Base-by-base conservation (phyloP, 2,797 vertebrate species). In the Serranus cabrilla region DNA sequence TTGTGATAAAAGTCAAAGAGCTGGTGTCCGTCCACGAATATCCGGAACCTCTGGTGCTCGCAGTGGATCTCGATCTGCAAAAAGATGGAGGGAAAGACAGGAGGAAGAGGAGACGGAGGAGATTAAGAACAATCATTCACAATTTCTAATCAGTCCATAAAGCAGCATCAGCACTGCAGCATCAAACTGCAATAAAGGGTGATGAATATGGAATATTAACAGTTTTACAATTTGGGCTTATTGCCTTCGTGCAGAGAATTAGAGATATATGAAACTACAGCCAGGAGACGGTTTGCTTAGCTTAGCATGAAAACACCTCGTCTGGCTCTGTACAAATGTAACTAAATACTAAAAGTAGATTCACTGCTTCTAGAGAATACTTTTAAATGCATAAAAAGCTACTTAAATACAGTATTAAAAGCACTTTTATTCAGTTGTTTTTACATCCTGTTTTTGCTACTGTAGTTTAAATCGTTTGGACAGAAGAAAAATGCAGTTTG, bases 1-100 rank as follows among this genome's bases (percentile, higher is more conserved):
- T 98, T 98, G 90, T 99, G 98, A 92, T 98, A 99, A 97, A 99
- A 99, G 96, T 99, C 98, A 96, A 99, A 99, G 84, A 99, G 97
- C 93, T 97, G 97, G 89, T 99, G 98, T 96, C 98, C 97, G 34
- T 99, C 98, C 92, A 99, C 97, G 90, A 99, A 98, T 95, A 99
- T 96, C 91, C 98, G 97, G 95, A 99, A 99, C 49, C 98, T 95
- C 76, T 97, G 97, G 93, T 99, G 98, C 90, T 99, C 98, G 5
- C 98, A 99, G 90, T 98, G 97, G 89, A 99, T 98, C 95, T 99
- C 98, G 78, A 99, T 96, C 98, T 99, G 75, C 7, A 92, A 42
- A n/a, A n/a, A n/a, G n/a, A n/a, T n/a, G 78, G 86, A 63, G 16
- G 10, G 23, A 27, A 42, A 37, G 37, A 76, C 12, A 8, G 10